Base-by-base conservation (phyloP, 2,797 vertebrate species). In the Prunella strophiata region DNA sequence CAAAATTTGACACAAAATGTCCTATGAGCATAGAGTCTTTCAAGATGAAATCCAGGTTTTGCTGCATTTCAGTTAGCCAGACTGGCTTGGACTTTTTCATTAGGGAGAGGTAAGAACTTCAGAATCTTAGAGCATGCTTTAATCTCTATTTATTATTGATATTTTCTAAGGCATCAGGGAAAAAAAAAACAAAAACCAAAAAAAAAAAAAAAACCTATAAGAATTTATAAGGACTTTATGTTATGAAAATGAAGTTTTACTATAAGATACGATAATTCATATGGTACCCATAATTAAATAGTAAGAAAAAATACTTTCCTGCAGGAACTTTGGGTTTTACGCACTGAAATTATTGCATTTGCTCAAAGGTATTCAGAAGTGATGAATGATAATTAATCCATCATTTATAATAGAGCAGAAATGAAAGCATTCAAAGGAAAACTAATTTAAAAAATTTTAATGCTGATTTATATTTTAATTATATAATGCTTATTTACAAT, bases 401-500 rank as follows among this genome's bases (percentile, higher is more conserved):
- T 96, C 71, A 79, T 71, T 76, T 83, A 81, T 81, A 91, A 91
- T 47, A 81, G 55, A 90, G 26, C 18, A 94, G 87, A 92, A 96
- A 88, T 83, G 22, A 93, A 95, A 94, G 48, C 66, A 94, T 82
- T 95, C 59, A 90, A 87, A 91, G 34, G 58, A 92, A 92, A 91
- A 66, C 26, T 70, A 77, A 75, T 75, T 91, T 88, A 2, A 65
- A 71, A 32, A 9, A 16, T 18, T 55, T 82, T 85, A 93, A 92
- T 80, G 77, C 51, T 89, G 81, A 89, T 92, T 92, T 95, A 51
- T 93, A 76, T 81, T 89, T 95, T 82, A 95, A 95, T 96, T 97
- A 93, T 45, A 54, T 89, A 93, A 94, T 73, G 29, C 55, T 91
- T 92, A 96, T 92, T 94, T 94, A 88, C 72, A 97, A 93, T 93